Evolutionary conservation across 2,797 vertebrate species (phyloP).

Genomic region (Monodelphis domestica): DNA sequence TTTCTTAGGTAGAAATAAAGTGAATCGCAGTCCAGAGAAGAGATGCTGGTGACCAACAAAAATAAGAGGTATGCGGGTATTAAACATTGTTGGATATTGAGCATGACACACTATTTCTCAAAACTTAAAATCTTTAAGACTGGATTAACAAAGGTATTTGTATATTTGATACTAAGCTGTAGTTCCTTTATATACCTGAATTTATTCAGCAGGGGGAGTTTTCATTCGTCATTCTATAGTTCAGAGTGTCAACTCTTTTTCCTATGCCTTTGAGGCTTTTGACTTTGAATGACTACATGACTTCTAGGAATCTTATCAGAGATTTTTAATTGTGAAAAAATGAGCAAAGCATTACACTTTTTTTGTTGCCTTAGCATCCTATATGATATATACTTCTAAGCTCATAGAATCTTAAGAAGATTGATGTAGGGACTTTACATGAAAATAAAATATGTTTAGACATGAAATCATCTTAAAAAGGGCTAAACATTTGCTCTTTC

Average conservation of each 20-base stretch:
- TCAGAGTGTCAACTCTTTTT: neutral
- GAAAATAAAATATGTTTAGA: neutral
- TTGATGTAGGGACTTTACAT: neutral
- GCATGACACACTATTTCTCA: conserved; percentile 5
- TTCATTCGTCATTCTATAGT: conserved; percentile 68
- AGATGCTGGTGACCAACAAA: conserved; percentile 53
- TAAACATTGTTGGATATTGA: conserved; percentile 13
- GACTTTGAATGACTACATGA: conserved; percentile 26
- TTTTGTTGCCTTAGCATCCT: neutral
- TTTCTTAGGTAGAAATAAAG: conserved; percentile 50
- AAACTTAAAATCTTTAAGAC: neutral
- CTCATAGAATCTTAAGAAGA: conserved; percentile 7
- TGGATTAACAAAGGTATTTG: conserved; percentile 46
- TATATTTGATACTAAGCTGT: conserved; percentile 6
- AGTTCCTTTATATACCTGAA: conserved; percentile 66
- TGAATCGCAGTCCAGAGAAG: conserved; percentile 54
- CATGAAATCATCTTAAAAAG: neutral
- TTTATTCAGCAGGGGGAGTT: conserved; percentile 68
- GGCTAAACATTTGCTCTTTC: neutral
- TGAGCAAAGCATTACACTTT: conserved; percentile 39
- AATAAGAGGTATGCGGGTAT: conserved; percentile 52
- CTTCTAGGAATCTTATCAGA: conserved; percentile 12
- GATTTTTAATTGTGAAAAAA: conserved; percentile 17
- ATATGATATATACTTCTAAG: conserved; percentile 18
- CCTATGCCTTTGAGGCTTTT: conserved; percentile 65